Base-by-base conservation (phyloP, 64 coral and sea anemone species). In the Dendronephthya gigantea region DNA sequence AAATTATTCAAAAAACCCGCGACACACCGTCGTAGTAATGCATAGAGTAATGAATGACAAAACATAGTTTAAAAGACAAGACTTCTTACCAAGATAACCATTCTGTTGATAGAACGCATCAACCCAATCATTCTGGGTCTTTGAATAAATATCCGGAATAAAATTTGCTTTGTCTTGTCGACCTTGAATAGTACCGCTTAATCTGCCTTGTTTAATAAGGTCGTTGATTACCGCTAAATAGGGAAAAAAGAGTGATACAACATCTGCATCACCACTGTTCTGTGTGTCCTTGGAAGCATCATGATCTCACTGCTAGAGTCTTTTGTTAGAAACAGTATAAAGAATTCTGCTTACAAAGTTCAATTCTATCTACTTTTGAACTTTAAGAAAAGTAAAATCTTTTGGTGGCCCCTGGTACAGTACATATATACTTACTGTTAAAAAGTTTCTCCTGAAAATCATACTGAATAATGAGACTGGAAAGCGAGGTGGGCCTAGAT, bases 51-150 rank as follows among this genome's bases (percentile, higher is more conserved):
- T 11, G 11, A 45, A 45, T 6, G 4, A 45, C 41, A 19, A 7
- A 23, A 62, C 55, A 62, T 1, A 19, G 7, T 23, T 23, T n/a
- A 62, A 2, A 22, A 62, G 55, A 62, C 19, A 10, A 52, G 23
- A 52, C 13, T 16, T 52, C 94, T 85, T 84, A 98, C 95, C 95
- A 40, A 98, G 87, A 70, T 98, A 98, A 9, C 95, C 95, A 93
- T 98, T 98, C 38, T 98, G 95, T 74, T 93, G 89, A 59, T 89
- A 93, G 82, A 98, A 98, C 51, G 90, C 92, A 88, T 98, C 95
- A 50, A 98, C 86, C 95, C 95, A 98, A 22, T 82, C 84, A 66
- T 91, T 93, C 52, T 98, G 95, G 2, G 88, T 90, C 33, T 93
- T 87, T 13, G 95, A 90, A 50, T 98, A 98, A 84, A 96, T 93